Evolutionary conservation across 1,140 invertebrate genomes (phyloP), one percentile per base, ranked within the genome.

Genomic region (Cryptotermes secundus): DNA sequence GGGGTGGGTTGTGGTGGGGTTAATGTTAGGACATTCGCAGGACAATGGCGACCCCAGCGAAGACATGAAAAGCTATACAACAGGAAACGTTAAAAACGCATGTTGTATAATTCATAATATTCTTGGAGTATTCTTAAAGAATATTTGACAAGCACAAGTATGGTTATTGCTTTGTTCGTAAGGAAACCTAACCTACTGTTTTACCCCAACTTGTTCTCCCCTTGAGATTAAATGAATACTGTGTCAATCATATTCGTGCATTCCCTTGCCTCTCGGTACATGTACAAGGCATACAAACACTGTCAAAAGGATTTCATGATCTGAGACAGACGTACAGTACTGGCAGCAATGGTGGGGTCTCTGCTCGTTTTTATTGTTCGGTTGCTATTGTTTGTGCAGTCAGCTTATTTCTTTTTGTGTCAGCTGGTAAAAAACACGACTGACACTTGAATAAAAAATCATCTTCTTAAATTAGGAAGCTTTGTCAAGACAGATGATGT

Each of bases 41-140:
- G n/a, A 72, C 59, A 72, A 72, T 31, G 59, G 31, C 59, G 59
- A 72, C 26, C 59, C n/a, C 59, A 31, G 59, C 59, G 59, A 72
- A 72, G 59, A 72, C 59, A 72, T 72, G 59, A 72, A 72, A 49
- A 72, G 26, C 59, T 7, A 31, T 72, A 72, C 26, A 72, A 72
- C 59, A 72, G 59, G 59, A 72, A n/a, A 72, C 59, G 26, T 31
- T 72, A n/a, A 12, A 3, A 72, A 72, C 59, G 59, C 59, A 31
- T 72, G n/a, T 72, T 72, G 59, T 72, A 72, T 72, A 72, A 72
- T 72, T 72, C 59, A 72, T 31, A 72, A n/a, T 72, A 72, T 72
- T 72, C 59, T 72, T 72, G 59, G 59, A 72, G 59, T 72, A n/a
- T 72, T 72, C 59, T 72, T 72, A 72, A 72, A 72, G 59, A 72